Evolutionary conservation across 1,140 invertebrate species (phyloP).

Genomic region (Nomia melanderi): DNA sequence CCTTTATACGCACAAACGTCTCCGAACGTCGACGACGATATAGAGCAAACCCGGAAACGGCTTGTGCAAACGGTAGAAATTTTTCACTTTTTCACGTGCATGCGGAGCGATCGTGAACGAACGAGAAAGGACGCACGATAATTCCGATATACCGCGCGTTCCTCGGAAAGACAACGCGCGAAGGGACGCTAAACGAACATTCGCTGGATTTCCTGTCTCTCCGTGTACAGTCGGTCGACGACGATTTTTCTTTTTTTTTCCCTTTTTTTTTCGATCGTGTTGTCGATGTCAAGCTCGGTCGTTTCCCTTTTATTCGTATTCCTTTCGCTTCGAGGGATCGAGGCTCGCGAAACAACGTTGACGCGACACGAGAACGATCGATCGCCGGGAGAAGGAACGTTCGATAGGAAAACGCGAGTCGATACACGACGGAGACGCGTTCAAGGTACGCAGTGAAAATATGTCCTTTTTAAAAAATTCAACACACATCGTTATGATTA

Average conservation of each 20-base stretch:
- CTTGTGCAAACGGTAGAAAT: conserved; percentile 8
- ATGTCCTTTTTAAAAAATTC: conserved; percentile 18
- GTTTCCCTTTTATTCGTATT: neutral
- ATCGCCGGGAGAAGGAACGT: neutral
- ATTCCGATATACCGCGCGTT: neutral
- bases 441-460: neutral
- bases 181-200: conserved; percentile 38
- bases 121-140: neutral
- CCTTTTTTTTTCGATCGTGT: too few species aligned
- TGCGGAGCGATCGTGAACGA: neutral
- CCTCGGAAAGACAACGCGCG: conserved; percentile 39
- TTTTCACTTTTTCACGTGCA: conserved; percentile 32
- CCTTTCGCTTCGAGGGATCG: conserved; percentile 16
- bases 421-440: neutral
- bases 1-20: conserved; percentile 37
- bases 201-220: conserved; percentile 11
- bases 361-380: neutral
- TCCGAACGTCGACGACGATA: neutral
- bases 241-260: neutral
- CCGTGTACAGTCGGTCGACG: conserved; percentile 5
- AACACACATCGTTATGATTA: conserved; percentile 71
- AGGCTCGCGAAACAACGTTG: conserved; percentile 7
- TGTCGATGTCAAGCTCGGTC: too few species aligned
- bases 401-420: neutral
- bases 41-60: neutral